These are phyloP conservation scores for Cydia splendana DNA, from an alignment of 1,140 invertebrate species.

Conservation along the genomic window DNA sequence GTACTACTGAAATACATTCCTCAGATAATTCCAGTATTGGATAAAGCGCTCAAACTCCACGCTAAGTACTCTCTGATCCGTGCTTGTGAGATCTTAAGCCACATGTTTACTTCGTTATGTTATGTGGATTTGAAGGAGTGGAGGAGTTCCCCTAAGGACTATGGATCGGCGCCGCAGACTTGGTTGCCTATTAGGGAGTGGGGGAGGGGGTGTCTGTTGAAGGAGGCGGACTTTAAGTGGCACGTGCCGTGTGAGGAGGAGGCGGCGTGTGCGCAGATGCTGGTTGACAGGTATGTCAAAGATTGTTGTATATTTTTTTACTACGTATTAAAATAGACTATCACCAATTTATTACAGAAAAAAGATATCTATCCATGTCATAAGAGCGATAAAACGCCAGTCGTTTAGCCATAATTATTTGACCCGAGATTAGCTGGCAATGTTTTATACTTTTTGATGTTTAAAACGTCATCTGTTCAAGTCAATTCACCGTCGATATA, in stretches of 20 bases:
- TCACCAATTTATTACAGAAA: not conserved
- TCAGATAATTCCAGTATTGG: constrained; percentile 81
- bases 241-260: constrained; percentile 88
- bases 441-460: too few species aligned
- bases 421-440: too few species aligned
- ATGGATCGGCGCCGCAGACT: constrained; percentile 83
- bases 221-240: constrained; percentile 87
- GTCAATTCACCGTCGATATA: too few species aligned
- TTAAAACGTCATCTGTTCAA: too few species aligned
- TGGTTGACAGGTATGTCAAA: constrained; percentile 78
- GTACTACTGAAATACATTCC: constrained; percentile 83
- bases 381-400: too few species aligned
- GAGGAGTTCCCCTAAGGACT: constrained; percentile 82
- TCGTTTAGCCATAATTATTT: too few species aligned
- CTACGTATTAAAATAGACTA: too few species aligned
- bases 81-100: constrained; percentile 75
- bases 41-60: constrained; percentile 83
- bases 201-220: constrained; percentile 86
- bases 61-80: constrained; percentile 82
- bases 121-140: constrained; percentile 83
- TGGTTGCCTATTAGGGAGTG: constrained; percentile 92
- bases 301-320: too few species aligned
- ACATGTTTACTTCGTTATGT: constrained; percentile 61
- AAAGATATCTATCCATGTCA: too few species aligned
- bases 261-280: constrained; percentile 81